Evolutionary conservation across 2,888 invertebrate genomes (phyloP), one percentile per base, ranked within the genome.

Genomic region (Schizotus pectinicornis): DNA sequence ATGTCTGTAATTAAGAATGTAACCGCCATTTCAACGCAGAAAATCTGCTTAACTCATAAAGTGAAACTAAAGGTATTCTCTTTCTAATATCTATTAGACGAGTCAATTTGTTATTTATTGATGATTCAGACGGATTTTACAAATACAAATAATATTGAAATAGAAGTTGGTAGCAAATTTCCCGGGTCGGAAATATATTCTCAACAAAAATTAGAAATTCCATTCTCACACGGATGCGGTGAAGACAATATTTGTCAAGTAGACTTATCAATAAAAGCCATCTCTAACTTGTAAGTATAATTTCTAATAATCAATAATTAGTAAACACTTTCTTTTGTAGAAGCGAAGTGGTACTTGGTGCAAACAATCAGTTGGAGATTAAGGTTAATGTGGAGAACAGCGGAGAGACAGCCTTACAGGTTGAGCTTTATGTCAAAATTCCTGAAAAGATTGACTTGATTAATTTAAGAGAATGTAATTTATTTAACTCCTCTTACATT

Each of bases 221-320:
- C 74, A 1, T 73, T 73, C 38, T 79, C 82, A 0, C 77, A 81
- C 38, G 84, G 82, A 52, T 86, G 86, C 65, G 85, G 84, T 0
- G 77, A 80, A 8, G 84, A 85, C 57, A 74, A 82, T 35, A 77
- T 82, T 48, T 84, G 86, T 68, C 79, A 76, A 6, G 83, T 85
- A 0, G 79, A 81, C 72, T 70, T 86, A 3, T 70, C 71, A 1
- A 73, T 86, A 70, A 70, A 67, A 0, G 66, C 82, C 12, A 68
- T 54, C 78, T 43, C 79, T 45, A 60, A 81, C 55, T 70, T 75
- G 45, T 73, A 74, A 49, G 45, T 56, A 58, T 51, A 59, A 61
- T 56, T 30, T 2, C 22, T 3, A 22, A 22, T 46, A 35, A 8
- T 6, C 9, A 36, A 41, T 7, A 9, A 41, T 31, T 11, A 6